A percentile compares a stretch with the other conserved stretches of the same genome.
These are phyloP conservation scores for Otocyon megalotis DNA, from an alignment of 2,113 vertebrate species.

Conservation along the genomic window DNA sequence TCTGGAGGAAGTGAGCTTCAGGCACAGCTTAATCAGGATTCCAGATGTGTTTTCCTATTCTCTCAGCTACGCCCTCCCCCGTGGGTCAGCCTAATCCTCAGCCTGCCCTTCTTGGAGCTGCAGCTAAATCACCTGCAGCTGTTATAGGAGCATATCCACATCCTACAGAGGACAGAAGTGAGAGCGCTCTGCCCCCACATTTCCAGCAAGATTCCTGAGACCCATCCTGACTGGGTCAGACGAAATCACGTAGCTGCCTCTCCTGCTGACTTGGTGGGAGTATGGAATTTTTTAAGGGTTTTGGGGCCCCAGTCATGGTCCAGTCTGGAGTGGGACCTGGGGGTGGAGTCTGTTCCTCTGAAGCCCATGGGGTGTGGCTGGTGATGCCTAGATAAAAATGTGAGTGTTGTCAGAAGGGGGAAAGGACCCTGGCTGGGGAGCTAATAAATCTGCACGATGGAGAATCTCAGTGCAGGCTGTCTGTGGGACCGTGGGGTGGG, in stretches of 20 bases:
- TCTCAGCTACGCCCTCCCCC: background rate
- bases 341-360: background rate
- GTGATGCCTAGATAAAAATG: background rate
- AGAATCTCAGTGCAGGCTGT: background rate
- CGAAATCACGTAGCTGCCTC: background rate
- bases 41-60: background rate
- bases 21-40: background rate
- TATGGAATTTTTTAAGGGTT: background rate
- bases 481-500: background rate
- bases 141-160: background rate
- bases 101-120: background rate
- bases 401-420: background rate
- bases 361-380: too few relatives aligned
- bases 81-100: background rate
- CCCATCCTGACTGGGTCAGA: background rate
- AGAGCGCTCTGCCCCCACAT: rapidly evolving
- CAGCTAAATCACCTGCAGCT: background rate
- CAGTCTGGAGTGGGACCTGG: background rate
- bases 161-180: background rate
- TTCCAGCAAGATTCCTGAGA: background rate
- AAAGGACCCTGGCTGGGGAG: background rate
- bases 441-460: too few relatives aligned
- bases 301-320: background rate
- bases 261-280: background rate
- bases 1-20: background rate